Evolutionary conservation across 2,888 invertebrate species (phyloP).

Genomic region (Eupsilia transversa): DNA sequence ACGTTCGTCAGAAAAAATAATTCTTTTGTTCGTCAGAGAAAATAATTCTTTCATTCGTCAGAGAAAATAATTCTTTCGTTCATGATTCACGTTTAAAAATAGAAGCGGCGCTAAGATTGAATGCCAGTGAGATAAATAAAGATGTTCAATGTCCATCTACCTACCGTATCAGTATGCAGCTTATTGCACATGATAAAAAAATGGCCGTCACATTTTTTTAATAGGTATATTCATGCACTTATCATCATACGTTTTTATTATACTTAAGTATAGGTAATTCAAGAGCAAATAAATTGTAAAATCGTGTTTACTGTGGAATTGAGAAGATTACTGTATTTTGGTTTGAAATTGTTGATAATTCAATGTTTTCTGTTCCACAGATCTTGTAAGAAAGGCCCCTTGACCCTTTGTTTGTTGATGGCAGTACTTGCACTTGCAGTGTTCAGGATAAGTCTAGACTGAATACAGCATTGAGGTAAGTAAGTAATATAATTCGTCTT

Average conservation of each 20-base stretch:
- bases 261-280: slow-evolving; percentile 2
- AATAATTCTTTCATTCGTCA: no score
- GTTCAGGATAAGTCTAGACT: not conserved
- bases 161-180: slow-evolving; percentile 44
- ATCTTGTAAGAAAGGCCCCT: not conserved
- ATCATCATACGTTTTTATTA: slow-evolving; percentile 20
- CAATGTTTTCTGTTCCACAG: not conserved
- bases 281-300: slow-evolving; percentile 19
- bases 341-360: not conserved
- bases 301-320: slow-evolving; percentile 26
- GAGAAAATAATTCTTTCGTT: slow-evolving; percentile 56
- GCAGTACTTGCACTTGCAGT: no score
- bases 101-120: slow-evolving; percentile 55
- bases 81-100: slow-evolving; percentile 62
- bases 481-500: no score
- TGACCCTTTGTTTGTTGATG: not conserved
- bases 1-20: not conserved
- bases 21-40: not conserved
- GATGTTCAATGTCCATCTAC: slow-evolving; percentile 78
- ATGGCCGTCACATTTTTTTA: slow-evolving; percentile 27
- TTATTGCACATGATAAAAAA: slow-evolving; percentile 48
- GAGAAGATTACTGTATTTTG: slow-evolving; percentile 41
- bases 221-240: slow-evolving; percentile 38
- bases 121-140: slow-evolving; percentile 73
- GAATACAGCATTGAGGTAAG: not conserved